These are phyloP conservation scores for Lacerta viridis DNA, from an alignment of 2,797 vertebrate species.

Conservation along the genomic window DNA sequence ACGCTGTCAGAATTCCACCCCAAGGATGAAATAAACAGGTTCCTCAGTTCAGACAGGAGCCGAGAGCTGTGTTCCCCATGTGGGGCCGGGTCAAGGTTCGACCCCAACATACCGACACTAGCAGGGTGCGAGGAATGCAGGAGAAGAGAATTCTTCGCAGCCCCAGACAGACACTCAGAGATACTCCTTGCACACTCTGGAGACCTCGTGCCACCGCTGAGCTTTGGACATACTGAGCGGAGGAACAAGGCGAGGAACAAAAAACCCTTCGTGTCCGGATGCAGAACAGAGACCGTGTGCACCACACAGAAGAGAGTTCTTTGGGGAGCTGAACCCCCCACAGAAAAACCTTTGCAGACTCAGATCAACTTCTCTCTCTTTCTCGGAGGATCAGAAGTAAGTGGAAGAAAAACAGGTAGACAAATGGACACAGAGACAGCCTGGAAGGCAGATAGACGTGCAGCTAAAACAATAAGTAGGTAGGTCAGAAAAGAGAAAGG, in stretches of 20 bases:
- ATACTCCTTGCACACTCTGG: neutral
- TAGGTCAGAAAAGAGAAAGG: neutral
- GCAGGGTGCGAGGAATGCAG: slow-evolving; percentile 40
- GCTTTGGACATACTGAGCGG: neutral
- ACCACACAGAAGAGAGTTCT: neutral
- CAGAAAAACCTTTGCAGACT: neutral
- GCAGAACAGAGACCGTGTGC: neutral
- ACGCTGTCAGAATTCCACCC: slow-evolving; percentile 33
- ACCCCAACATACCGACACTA: slow-evolving; percentile 18
- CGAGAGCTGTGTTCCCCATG: slow-evolving; percentile 37
- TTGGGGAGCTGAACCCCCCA: neutral
- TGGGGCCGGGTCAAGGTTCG: slow-evolving; percentile 56
- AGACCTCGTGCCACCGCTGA: neutral
- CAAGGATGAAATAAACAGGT: slow-evolving; percentile 28
- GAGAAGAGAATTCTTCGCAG: slow-evolving; percentile 8
- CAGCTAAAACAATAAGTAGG: neutral
- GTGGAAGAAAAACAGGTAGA: neutral
- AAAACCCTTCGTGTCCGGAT: neutral
- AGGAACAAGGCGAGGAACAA: neutral
- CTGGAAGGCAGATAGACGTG: neutral
- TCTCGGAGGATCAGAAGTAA: neutral
- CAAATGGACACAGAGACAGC: neutral
- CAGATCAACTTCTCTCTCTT: neutral
- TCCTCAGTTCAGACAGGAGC: slow-evolving; percentile 45
- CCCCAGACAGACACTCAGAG: slow-evolving; percentile 9